These are phyloP conservation scores for Ligdia adustata DNA, from an alignment of 2,888 invertebrate species.

Conservation along the genomic window DNA sequence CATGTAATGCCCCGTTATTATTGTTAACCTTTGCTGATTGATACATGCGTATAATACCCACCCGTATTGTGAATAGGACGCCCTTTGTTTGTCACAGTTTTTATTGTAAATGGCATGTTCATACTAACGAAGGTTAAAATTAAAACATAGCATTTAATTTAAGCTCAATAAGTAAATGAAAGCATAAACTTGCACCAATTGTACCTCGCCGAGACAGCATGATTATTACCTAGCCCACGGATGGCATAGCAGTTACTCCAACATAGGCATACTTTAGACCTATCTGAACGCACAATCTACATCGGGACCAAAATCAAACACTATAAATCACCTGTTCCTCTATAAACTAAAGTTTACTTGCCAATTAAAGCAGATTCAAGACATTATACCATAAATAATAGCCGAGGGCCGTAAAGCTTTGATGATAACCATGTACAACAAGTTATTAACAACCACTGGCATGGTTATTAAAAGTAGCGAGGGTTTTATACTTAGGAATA, in stretches of 20 bases:
- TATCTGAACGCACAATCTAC: constrained; percentile 9
- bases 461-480: constrained; percentile 28
- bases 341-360: constrained; percentile 23
- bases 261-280: neutral
- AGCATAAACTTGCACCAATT: no score
- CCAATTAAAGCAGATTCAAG: constrained; percentile 43
- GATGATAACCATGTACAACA: constrained; percentile 46
- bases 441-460: constrained; percentile 32
- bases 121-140: no score
- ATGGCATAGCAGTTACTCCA: neutral
- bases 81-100: neutral
- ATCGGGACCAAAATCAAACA: constrained; percentile 19
- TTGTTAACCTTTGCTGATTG: neutral
- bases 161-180: no score
- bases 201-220: no score
- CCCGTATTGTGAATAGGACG: neutral
- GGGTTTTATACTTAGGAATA: constrained; percentile 15
- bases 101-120: no score
- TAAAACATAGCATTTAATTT: no score
- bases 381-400: constrained; percentile 48
- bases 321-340: constrained; percentile 17
- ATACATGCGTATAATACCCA: no score
- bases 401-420: constrained; percentile 37
- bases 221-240: no score
- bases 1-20: constrained; percentile 13